These are phyloP conservation scores for Patiria pectinifera DNA, from an alignment of 53 echinoderm and acorn worm genomes.

Conservation along the genomic window DNA sequence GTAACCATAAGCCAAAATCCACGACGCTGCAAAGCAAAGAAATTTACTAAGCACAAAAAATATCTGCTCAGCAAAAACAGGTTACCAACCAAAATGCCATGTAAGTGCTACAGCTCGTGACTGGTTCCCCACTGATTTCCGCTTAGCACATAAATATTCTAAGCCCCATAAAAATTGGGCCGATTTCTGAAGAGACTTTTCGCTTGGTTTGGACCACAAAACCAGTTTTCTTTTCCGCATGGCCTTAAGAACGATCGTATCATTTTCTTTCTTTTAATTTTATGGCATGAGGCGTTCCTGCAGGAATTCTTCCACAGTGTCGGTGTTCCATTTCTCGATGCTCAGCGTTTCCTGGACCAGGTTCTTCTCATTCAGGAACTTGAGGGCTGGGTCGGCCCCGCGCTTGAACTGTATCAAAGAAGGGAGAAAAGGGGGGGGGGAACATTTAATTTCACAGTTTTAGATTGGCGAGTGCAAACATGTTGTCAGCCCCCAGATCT, in stretches of 20 bases:
- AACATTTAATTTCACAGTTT: too few relatives aligned
- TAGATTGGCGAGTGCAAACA: background rate
- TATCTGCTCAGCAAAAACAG: too few relatives aligned
- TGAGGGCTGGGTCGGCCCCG: slow-evolving; percentile 93
- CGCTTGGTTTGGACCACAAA: background rate
- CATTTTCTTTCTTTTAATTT: background rate
- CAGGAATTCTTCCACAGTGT: slow-evolving; percentile 97
- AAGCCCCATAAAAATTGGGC: background rate
- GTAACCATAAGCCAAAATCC: too few relatives aligned
- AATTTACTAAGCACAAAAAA: too few relatives aligned
- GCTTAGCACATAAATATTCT: background rate
- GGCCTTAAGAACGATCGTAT: background rate
- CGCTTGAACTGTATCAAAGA: slow-evolving; percentile 75
- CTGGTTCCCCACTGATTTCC: too few relatives aligned
- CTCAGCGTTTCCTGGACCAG: slow-evolving; percentile 88
- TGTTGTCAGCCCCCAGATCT: background rate
- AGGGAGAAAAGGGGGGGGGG: background rate
- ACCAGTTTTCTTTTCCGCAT: background rate
- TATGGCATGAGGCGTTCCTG: slow-evolving; percentile 75
- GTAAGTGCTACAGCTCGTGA: too few relatives aligned
- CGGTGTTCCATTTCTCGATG: slow-evolving; percentile 99
- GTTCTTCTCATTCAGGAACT: slow-evolving; percentile 87
- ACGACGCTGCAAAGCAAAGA: too few relatives aligned
- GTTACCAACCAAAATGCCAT: too few relatives aligned
- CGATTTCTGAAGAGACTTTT: background rate